phyloP scores from a whole-genome alignment of 2,888 invertebrate species.

The Linnaemya tessellans region DNA sequence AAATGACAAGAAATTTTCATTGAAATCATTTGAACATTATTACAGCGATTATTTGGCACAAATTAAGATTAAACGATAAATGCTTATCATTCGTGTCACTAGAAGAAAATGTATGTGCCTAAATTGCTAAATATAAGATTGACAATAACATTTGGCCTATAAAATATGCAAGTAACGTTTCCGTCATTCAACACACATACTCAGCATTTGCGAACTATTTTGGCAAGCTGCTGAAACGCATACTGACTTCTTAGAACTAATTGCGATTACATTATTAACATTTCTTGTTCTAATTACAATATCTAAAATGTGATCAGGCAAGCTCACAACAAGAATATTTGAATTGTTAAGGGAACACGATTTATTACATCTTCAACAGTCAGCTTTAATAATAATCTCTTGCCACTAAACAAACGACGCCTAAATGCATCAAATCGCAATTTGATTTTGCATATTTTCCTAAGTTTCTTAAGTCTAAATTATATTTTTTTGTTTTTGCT shows the following conservation, averaged over 20 bases:
- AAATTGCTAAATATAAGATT: not conserved
- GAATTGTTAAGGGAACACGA: not conserved
- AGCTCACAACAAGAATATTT: not conserved
- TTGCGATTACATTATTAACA: not conserved
- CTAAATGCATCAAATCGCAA: slow-evolving; percentile 11
- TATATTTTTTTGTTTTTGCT: slow-evolving; percentile 20
- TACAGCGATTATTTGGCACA: not conserved
- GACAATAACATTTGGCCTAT: not conserved
- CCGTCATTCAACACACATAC: not conserved
- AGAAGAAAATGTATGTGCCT: not conserved
- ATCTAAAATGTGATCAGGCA: not conserved
- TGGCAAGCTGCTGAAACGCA: not conserved
- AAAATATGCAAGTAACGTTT: not conserved
- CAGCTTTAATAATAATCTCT: not conserved
- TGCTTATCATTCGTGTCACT: not conserved
- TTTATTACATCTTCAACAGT: not conserved
- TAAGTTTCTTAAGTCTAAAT: not conserved
- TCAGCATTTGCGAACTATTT: not conserved
- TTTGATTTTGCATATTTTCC: not conserved
- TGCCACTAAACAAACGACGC: not conserved
- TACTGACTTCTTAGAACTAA: not conserved
- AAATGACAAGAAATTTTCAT: not conserved
- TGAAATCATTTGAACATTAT: not conserved
- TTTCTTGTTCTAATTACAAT: not conserved
- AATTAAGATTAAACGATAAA: not conserved